A percentile compares a stretch with the other conserved stretches of the same genome.
Evolutionary conservation across 2,888 invertebrate species (phyloP).

Genomic region (Hecatera dysodea): DNA sequence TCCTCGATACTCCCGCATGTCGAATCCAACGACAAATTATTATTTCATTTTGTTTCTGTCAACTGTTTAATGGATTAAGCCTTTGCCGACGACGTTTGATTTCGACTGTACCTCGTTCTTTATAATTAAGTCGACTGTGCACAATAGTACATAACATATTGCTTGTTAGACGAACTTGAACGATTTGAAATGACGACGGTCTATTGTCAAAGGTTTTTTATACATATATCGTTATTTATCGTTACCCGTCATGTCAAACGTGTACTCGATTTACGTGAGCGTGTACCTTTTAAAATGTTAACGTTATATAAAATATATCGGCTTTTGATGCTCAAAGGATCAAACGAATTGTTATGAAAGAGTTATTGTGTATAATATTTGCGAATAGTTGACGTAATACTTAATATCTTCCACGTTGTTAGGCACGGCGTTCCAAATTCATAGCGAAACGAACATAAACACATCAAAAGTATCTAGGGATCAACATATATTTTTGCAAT

Average conservation of each 20-base stretch:
- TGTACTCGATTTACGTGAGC: constrained; percentile 42
- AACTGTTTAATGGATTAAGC: constrained; percentile 74
- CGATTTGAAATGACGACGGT: constrained; percentile 40
- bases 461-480: too few relatives aligned
- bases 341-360: constrained; percentile 44
- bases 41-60: constrained; percentile 80
- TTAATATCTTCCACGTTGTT: constrained; percentile 23
- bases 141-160: constrained; percentile 16
- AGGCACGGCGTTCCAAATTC: background rate
- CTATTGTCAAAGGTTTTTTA: constrained; percentile 41
- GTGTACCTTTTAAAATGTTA: constrained; percentile 43
- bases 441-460: background rate
- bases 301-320: constrained; percentile 34
- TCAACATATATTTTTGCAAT: too few relatives aligned
- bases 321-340: constrained; percentile 48
- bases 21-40: constrained; percentile 76
- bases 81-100: constrained; percentile 67
- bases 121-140: constrained; percentile 47
- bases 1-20: constrained; percentile 62
- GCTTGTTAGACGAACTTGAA: constrained; percentile 44
- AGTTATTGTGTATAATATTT: constrained; percentile 44
- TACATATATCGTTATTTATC: constrained; percentile 39
- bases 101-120: constrained; percentile 50
- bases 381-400: constrained; percentile 30
- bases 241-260: constrained; percentile 44